Conservation (phyloP, 2,113 vertebrate genomes). For the Cynopterus brachyotis region DNA sequence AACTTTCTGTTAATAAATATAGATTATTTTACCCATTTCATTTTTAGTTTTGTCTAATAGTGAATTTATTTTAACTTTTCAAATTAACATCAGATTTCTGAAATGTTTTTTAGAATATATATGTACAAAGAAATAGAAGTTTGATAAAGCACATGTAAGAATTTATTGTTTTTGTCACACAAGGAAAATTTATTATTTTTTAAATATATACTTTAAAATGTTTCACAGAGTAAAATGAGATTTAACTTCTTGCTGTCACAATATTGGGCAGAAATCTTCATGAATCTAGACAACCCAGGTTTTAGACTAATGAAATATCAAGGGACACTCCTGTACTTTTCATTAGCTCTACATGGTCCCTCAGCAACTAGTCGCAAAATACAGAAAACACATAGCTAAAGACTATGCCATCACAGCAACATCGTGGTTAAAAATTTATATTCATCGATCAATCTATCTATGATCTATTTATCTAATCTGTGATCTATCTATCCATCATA, state of each 20-base stretch:
- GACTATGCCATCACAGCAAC: neutral
- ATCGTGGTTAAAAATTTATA: neutral
- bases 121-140: neutral
- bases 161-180: neutral
- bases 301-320: conserved; percentile 61
- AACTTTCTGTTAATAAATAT: neutral
- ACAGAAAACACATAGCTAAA: neutral
- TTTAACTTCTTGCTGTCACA: conserved; percentile 10
- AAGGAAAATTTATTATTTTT: neutral
- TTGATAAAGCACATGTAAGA: neutral
- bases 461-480: neutral
- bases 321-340: conserved; percentile 1
- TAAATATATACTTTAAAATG: conserved; percentile 1
- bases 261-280: neutral
- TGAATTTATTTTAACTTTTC: neutral
- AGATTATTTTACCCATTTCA: neutral
- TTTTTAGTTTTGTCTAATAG: neutral
- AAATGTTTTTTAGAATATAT: neutral
- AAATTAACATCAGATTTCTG: neutral
- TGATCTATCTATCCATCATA: neutral
- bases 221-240: neutral
- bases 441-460: neutral
- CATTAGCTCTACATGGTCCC: conserved; percentile 46
- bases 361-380: conserved; percentile 33
- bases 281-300: conserved; percentile 18